Conservation (phyloP, 2,113 vertebrate genomes). For the Anser cygnoides region DNA sequence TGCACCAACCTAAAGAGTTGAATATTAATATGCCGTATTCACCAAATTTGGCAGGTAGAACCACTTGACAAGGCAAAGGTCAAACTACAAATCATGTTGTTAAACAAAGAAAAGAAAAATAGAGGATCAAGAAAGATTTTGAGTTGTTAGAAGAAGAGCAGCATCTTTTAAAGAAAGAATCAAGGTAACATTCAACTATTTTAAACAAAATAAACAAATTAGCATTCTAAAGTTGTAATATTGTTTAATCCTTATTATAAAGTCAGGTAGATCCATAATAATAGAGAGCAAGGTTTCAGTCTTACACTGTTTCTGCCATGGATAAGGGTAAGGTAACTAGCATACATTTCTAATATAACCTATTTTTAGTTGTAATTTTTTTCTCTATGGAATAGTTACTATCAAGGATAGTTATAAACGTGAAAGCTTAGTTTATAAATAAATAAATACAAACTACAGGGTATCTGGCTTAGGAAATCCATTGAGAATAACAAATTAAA, state of each 20-base stretch:
- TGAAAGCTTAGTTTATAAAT: neutral
- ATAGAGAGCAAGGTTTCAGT: neutral
- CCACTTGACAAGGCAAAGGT: neutral
- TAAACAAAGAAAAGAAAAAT: neutral
- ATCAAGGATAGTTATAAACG: neutral
- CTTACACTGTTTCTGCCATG: neutral
- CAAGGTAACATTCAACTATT: neutral
- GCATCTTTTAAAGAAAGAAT: neutral
- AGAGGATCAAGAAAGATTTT: neutral
- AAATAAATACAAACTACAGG: neutral
- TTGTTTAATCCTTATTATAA: neutral
- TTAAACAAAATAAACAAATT: neutral
- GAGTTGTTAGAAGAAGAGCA: neutral
- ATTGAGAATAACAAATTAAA: neutral
- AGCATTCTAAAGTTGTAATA: neutral
- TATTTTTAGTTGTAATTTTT: neutral
- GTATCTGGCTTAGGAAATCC: neutral
- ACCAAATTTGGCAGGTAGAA: neutral
- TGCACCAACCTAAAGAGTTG: neutral
- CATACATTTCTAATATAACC: neutral
- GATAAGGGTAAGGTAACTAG: neutral
- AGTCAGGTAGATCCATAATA: neutral
- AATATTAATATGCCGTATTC: neutral
- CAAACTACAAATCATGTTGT: neutral
- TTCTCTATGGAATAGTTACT: neutral